Evolutionary conservation across 2,888 invertebrate genomes (phyloP).

Genomic region (Trilocha varians): DNA sequence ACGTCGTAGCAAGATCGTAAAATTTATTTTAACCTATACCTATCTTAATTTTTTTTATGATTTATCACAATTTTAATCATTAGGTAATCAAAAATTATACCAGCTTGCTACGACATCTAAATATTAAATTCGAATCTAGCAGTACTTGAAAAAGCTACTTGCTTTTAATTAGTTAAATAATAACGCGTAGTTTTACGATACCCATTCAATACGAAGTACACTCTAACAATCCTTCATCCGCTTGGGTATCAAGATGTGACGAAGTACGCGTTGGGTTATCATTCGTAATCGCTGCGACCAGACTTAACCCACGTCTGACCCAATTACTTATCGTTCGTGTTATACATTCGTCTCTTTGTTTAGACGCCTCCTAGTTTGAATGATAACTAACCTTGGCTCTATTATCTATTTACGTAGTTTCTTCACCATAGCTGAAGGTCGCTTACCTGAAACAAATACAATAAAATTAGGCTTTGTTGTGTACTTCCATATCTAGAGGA

Average conservation of each 20-base stretch:
- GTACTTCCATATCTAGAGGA: neutral
- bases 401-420: conserved; percentile 7
- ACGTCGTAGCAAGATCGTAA: too few species aligned
- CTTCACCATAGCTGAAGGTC: conserved; percentile 3
- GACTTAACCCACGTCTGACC: conserved; percentile 57
- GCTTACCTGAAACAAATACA: conserved; percentile 28
- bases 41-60: too few species aligned
- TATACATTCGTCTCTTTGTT: conserved; percentile 30
- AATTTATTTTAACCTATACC: too few species aligned
- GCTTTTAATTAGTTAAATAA: too few species aligned
- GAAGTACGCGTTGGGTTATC: conserved; percentile 52
- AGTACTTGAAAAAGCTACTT: too few species aligned
- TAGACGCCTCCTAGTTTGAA: conserved; percentile 14
- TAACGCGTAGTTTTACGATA: neutral
- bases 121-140: too few species aligned
- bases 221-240: neutral
- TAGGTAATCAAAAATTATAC: too few species aligned
- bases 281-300: conserved; percentile 39
- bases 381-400: conserved; percentile 28
- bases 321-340: conserved; percentile 51
- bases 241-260: conserved; percentile 30
- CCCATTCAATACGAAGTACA: neutral
- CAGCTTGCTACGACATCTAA: too few species aligned
- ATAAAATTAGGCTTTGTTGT: neutral
- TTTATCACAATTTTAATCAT: too few species aligned